phyloP scores from a whole-genome alignment of 2,113 vertebrate genomes.

The Vidua macroura region DNA sequence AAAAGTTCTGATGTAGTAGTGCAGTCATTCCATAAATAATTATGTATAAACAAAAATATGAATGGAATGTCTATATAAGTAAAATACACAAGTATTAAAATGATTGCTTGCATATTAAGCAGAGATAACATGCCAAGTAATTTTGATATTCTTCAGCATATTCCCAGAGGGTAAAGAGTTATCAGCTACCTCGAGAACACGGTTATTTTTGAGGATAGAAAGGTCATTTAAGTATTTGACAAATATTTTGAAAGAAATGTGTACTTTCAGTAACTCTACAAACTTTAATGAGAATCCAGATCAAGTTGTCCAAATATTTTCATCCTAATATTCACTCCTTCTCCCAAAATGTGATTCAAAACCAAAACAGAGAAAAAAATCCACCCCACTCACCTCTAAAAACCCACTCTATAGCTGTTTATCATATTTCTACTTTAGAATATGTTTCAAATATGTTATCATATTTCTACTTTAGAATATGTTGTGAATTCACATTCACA shows the following conservation, averaged over 20 bases:
- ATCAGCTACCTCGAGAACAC: not conserved
- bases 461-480: not conserved
- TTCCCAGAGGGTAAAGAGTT: not conserved
- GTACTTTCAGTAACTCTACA: not conserved
- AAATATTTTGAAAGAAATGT: not conserved
- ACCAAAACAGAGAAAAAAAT: not conserved
- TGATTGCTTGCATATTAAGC: not conserved
- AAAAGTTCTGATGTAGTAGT: not conserved
- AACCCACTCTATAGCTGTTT: rapidly evolving
- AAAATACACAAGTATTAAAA: not conserved
- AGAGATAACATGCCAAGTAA: not conserved
- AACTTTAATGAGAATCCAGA: not conserved
- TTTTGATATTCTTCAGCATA: not conserved
- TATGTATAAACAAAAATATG: not conserved
- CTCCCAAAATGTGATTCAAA: rapidly evolving
- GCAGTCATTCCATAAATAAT: not conserved
- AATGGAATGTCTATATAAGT: not conserved
- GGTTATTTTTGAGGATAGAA: not conserved
- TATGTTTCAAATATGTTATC: not conserved
- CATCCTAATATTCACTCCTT: not conserved
- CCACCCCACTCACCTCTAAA: not conserved
- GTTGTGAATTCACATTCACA: not conserved
- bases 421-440: not conserved
- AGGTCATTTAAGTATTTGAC: not conserved
- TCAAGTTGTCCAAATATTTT: not conserved